Evolutionary conservation across 2,113 vertebrate species (phyloP), one percentile per base, ranked within the genome.

Genomic region (Calypte anna): DNA sequence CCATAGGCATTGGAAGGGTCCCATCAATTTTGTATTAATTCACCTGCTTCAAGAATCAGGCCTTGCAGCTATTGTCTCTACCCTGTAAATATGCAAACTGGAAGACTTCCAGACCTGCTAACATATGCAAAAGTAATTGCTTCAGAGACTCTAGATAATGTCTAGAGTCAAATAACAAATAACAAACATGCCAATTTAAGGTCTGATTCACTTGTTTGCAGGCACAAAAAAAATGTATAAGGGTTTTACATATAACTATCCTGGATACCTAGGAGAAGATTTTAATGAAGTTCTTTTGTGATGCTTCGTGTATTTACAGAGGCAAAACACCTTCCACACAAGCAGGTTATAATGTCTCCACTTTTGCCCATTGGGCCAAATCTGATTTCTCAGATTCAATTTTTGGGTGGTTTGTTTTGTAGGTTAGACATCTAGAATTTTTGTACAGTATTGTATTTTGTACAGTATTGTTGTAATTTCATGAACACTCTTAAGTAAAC

Each of bases 41-140:
- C 82, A 73, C 33, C 30, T 66, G 27, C 58, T 63, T 53, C n/a
- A 23, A 72, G 69, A 27, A 66, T 70, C 63, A 88, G 53, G 33
- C 57, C 38, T 61, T 61, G 63, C 5, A 0, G 80, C 75, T 80
- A 27, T 85, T 72, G 38, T 61, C 31, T 85, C 58, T 55, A 30
- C 46, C 23, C 30, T 30, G 69, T 88, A 85, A 88, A 91, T 48
- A 72, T 27, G 63, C 69, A 67, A 58, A 61, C 57, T 38, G 58
- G 81, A 94, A 85, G 48, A 40, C 58, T 76, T 91, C 57, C 63
- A 81, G 46, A 36, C 46, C 70, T 28, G 11, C 51, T 85, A 80
- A 88, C 79, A 69, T 88, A 88, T 81, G 84, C 89, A 91, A 23
- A 81, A 76, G 58, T 62, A 85, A 85, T 85, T 85, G 80, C 89